Conservation (phyloP, 2,113 vertebrate genomes). For the Hucho hucho region DNA sequence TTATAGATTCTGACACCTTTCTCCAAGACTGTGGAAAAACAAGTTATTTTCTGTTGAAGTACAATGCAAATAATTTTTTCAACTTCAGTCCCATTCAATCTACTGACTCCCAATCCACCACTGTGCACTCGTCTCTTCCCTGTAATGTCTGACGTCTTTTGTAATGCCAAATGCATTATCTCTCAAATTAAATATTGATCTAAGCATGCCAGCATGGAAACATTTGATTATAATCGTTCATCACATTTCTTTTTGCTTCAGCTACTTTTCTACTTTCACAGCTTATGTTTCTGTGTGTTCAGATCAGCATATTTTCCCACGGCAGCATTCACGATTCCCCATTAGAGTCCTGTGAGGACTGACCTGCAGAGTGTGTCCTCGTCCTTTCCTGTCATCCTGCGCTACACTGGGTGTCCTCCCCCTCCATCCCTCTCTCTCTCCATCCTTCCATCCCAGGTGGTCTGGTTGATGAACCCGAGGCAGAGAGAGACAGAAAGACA, state of each 20-base stretch:
- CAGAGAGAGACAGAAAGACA: not conserved
- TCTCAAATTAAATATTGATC: too few relatives aligned
- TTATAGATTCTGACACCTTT: not conserved
- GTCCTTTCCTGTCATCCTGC: conserved; percentile 16
- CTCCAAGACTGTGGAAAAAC: not conserved
- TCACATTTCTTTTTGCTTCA: too few relatives aligned
- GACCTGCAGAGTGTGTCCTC: conserved; percentile 7
- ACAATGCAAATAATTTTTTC: too few relatives aligned
- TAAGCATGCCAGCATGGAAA: too few relatives aligned
- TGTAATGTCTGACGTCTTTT: too few relatives aligned
- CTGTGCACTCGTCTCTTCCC: too few relatives aligned
- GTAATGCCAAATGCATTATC: too few relatives aligned
- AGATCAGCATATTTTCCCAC: not conserved
- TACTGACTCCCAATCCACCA: too few relatives aligned
- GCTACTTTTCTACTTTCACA: not conserved
- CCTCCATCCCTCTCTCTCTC: not conserved
- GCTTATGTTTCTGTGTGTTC: not conserved
- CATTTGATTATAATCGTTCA: too few relatives aligned
- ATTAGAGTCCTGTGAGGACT: not conserved
- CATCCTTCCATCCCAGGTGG: not conserved
- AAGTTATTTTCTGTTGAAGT: not conserved
- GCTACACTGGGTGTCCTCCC: not conserved
- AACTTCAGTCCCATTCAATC: too few relatives aligned
- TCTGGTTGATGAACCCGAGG: conserved; percentile 2
- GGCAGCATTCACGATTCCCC: not conserved